A percentile compares a stretch with the other conserved stretches of the same genome.
phyloP scores from a whole-genome alignment of 2,888 invertebrate species.

The Sinohyriopsis cumingii region DNA sequence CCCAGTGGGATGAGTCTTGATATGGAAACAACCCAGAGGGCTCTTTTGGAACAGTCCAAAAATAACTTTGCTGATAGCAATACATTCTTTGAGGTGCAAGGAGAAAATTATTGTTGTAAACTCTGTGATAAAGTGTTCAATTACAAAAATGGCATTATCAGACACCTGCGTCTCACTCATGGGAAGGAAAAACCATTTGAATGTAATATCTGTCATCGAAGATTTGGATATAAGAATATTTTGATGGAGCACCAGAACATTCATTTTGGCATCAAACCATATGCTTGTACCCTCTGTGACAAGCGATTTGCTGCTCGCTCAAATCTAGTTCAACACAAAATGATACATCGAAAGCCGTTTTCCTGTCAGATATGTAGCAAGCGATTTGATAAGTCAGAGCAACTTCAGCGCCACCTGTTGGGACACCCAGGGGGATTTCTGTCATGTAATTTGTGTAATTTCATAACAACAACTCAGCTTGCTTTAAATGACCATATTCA shows the following conservation, averaged over 20 bases:
- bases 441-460: conserved; percentile 55
- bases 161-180: conserved; percentile 58
- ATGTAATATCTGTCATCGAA: conserved; percentile 47
- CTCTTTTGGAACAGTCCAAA: too few species aligned
- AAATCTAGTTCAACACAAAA: conserved; percentile 61
- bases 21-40: too few species aligned
- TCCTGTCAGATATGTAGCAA: conserved; percentile 58
- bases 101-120: conserved; percentile 6
- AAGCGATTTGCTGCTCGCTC: conserved; percentile 63
- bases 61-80: too few species aligned
- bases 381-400: conserved; percentile 59
- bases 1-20: too few species aligned
- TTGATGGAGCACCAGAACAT: conserved; percentile 65
- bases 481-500: conserved; percentile 56
- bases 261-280: conserved; percentile 64
- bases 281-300: conserved; percentile 62
- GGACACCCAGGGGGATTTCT: conserved; percentile 57
- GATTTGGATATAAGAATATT: conserved; percentile 66
- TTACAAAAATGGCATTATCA: conserved; percentile 36
- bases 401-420: conserved; percentile 61
- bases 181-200: conserved; percentile 49
- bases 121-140: conserved; percentile 13
- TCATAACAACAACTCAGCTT: conserved; percentile 50
- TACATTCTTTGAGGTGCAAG: neutral
- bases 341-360: conserved; percentile 59